Conservation (phyloP, 2,797 vertebrate genomes). For the Pangasius larnaudii region DNA sequence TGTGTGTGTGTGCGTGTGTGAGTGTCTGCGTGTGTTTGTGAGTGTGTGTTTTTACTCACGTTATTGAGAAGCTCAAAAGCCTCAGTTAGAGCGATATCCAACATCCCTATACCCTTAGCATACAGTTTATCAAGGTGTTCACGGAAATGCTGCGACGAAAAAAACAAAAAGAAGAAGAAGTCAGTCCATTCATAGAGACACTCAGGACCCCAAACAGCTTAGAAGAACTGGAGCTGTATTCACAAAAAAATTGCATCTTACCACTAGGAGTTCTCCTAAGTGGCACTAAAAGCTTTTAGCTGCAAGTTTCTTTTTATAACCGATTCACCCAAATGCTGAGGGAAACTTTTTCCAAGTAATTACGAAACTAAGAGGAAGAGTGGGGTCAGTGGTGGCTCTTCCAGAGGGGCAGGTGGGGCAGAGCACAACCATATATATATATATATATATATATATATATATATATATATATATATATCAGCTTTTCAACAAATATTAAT, state of each 20-base stretch:
- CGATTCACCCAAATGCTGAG: neutral
- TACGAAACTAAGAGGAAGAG: neutral
- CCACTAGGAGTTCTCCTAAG: neutral
- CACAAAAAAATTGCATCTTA: neutral
- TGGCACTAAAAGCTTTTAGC: neutral
- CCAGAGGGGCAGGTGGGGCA: neutral
- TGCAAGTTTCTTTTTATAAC: neutral
- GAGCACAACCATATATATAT: neutral
- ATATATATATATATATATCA: neutral
- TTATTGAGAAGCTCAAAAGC: constrained; percentile 92
- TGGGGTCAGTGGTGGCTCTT: too few relatives aligned
- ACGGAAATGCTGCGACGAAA: constrained; percentile 86
- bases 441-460: too few relatives aligned
- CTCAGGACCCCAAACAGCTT: neutral
- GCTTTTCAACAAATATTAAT: neutral
- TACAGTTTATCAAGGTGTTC: constrained; percentile 93
- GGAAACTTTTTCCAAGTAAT: neutral
- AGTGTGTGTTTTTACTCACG: constrained; percentile 75
- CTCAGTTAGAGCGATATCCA: constrained; percentile 93
- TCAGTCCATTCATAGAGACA: constrained; percentile 35
- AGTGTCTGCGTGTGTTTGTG: neutral
- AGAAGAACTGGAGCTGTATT: neutral
- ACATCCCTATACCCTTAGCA: constrained; percentile 96
- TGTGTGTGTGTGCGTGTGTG: neutral
- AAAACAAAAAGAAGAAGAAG: neutral